Evolutionary conservation across 2,888 invertebrate genomes (phyloP).

Genomic region (Zootermopsis nevadensis): DNA sequence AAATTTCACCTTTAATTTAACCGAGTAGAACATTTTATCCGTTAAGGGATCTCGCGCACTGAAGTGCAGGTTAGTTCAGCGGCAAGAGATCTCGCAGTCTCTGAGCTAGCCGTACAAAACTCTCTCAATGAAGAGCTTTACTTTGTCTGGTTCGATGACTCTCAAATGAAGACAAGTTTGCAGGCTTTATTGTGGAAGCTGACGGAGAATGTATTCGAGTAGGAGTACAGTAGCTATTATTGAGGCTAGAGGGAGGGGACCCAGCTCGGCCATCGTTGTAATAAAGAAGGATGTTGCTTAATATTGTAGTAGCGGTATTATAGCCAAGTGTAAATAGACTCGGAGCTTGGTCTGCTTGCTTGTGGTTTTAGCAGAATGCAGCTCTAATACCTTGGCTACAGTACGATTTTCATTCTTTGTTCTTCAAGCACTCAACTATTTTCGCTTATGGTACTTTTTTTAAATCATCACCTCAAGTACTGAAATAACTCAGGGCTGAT

Average conservation of each 20-base stretch:
- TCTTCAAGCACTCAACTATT: neutral
- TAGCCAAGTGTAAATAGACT: neutral
- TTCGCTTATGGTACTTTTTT: neutral
- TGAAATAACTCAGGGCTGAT: neutral
- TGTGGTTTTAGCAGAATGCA: neutral
- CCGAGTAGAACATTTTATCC: neutral
- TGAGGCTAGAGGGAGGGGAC: neutral
- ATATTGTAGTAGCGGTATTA: constrained; percentile 44
- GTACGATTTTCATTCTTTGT: constrained; percentile 17
- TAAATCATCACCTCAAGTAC: neutral
- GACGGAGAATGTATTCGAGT: no score
- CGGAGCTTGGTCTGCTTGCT: neutral
- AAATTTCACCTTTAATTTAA: neutral
- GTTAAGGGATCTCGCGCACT: neutral
- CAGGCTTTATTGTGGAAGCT: neutral
- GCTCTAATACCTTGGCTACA: neutral
- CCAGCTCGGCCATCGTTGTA: constrained; percentile 26
- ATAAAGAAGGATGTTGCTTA: constrained; percentile 47
- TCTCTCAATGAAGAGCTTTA: constrained; percentile 26
- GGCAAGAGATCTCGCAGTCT: neutral
- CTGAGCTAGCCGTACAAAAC: neutral
- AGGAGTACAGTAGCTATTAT: neutral
- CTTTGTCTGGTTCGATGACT: constrained; percentile 48
- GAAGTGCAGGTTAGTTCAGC: constrained; percentile 1
- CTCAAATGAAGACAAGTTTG: constrained; percentile 48